These are phyloP conservation scores for Ruditapes philippinarum DNA, from an alignment of 1,140 invertebrate genomes.

Conservation along the genomic window DNA sequence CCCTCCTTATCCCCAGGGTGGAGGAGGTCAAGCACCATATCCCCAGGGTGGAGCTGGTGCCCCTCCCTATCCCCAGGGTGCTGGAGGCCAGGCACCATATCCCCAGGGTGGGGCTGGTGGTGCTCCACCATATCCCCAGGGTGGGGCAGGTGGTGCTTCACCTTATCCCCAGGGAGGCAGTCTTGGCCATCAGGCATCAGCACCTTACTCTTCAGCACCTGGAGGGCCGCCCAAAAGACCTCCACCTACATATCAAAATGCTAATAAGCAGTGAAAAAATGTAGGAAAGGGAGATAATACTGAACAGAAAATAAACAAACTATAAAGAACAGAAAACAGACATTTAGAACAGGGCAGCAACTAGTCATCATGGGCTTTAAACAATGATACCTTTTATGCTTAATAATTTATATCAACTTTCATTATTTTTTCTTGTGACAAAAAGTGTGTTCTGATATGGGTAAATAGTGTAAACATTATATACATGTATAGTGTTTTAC, in stretches of 20 bases:
- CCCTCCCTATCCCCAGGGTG: neutral
- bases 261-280: neutral
- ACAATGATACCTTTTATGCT: no score
- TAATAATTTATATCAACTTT: no score
- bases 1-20: conserved; percentile 23
- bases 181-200: neutral
- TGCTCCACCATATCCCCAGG: conserved; percentile 44
- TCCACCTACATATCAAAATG: conserved; percentile 49
- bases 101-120: conserved; percentile 12
- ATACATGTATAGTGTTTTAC: no score
- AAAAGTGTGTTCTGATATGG: no score
- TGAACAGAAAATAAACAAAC: no score
- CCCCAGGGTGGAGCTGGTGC: conserved; percentile 2
- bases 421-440: no score
- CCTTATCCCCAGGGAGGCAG: neutral
- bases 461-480: no score
- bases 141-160: neutral
- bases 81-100: neutral
- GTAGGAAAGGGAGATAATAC: no score
- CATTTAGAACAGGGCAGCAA: no score
- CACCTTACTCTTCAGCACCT: conserved; percentile 7
- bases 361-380: no score
- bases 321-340: no score
- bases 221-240: conserved; percentile 45
- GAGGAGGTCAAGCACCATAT: conserved; percentile 19